Conservation (phyloP, 1,140 invertebrate species). For the Drosophila bipectinata region DNA sequence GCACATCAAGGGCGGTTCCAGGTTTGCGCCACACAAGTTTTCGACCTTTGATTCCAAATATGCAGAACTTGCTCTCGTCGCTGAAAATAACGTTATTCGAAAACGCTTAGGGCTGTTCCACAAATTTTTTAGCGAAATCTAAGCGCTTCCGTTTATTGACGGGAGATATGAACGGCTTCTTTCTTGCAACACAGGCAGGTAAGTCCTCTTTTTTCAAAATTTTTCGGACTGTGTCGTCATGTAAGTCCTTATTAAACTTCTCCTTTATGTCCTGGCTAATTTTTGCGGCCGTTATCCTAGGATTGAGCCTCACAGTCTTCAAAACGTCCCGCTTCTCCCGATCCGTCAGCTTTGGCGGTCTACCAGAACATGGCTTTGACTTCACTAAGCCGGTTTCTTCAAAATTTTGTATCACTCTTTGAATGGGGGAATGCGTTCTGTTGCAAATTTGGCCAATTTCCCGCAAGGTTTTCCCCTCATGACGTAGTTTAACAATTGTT, state of each 20-base stretch:
- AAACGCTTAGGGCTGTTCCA: not conserved
- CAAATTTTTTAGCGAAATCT: not conserved
- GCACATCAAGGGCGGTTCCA: not conserved
- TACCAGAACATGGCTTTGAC: too few relatives aligned
- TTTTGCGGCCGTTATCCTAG: constrained; percentile 1
- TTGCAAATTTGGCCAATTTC: too few relatives aligned
- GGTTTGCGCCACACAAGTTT: constrained; percentile 14
- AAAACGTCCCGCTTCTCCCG: constrained; percentile 14
- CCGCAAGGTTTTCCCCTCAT: too few relatives aligned
- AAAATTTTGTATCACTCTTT: too few relatives aligned
- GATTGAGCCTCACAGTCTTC: constrained; percentile 1
- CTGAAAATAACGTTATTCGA: constrained; percentile 14
- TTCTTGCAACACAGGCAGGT: too few relatives aligned
- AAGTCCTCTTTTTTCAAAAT: too few relatives aligned
- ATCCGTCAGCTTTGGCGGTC: not conserved
- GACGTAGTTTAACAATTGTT: too few relatives aligned
- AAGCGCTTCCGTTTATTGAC: not conserved
- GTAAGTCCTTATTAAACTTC: not conserved
- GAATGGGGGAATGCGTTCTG: too few relatives aligned
- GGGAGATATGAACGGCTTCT: not conserved
- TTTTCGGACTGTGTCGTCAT: not conserved
- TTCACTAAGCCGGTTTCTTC: too few relatives aligned
- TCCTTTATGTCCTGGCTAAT: constrained; percentile 12
- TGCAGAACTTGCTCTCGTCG: constrained; percentile 23
- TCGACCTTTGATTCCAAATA: constrained; percentile 22